These are phyloP conservation scores for Clitarchus hookeri DNA, from an alignment of 2,888 invertebrate genomes.

Conservation along the genomic window DNA sequence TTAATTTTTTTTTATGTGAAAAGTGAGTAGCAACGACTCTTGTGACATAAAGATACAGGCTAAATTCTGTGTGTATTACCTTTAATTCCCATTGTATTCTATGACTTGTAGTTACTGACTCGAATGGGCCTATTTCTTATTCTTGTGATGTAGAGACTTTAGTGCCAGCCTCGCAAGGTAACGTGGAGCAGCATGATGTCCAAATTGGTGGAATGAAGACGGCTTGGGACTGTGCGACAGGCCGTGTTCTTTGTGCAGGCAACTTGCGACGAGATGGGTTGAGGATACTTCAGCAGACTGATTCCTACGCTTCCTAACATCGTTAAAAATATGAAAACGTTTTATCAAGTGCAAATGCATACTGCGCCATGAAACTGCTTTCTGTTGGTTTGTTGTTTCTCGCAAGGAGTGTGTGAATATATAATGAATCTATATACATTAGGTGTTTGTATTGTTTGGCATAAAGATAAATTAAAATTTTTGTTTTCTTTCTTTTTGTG, in stretches of 20 bases:
- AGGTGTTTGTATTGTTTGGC: neutral
- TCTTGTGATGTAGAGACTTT: neutral
- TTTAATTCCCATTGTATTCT: too few species aligned
- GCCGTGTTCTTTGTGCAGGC: neutral
- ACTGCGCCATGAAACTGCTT: neutral
- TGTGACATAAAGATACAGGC: too few species aligned
- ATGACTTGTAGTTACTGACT: neutral
- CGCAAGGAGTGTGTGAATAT: neutral
- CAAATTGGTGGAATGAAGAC: neutral
- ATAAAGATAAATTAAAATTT: constrained; percentile 6
- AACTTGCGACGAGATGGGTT: neutral
- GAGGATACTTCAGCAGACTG: neutral
- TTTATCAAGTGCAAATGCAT: neutral
- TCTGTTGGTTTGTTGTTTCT: neutral
- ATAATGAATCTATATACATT: neutral
- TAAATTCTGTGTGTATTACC: too few species aligned
- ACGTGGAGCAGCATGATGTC: neutral
- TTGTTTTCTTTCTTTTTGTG: constrained; percentile 9
- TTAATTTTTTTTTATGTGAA: too few species aligned
- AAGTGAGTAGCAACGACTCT: too few species aligned
- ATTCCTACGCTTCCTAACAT: constrained; percentile 9
- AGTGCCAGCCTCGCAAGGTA: neutral
- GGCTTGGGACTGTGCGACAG: neutral
- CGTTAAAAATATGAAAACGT: neutral
- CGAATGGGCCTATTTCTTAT: neutral